Evolutionary conservation across 2,113 vertebrate species (phyloP).

Genomic region (Nibea albiflora): DNA sequence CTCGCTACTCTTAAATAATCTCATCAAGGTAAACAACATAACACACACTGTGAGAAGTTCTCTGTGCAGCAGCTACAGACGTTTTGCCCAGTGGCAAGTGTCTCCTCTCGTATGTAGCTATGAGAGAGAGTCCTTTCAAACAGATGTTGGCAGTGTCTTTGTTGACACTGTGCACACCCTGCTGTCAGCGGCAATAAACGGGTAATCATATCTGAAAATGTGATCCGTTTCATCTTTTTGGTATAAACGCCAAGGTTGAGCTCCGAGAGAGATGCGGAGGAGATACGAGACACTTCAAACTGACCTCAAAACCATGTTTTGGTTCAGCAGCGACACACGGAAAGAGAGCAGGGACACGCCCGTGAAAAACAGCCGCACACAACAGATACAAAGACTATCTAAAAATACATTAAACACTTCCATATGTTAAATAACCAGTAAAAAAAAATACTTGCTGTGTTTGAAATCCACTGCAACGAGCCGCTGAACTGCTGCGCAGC

Average conservation of each 20-base stretch:
- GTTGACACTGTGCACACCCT: conserved; percentile 48
- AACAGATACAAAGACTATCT: conserved; percentile 50
- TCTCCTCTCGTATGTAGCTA: conserved; percentile 5
- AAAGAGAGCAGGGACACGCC: conserved; percentile 5
- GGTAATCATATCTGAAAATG: conserved; percentile 40
- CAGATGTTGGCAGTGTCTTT: conserved; percentile 45
- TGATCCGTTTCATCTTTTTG: conserved; percentile 43
- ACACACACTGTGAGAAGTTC: not conserved
- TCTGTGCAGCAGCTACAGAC: not conserved
- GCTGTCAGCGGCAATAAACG: conserved; percentile 49
- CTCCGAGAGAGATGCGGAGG: conserved; percentile 37
- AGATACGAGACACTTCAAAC: conserved; percentile 64
- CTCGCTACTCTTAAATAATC: conserved; percentile 3
- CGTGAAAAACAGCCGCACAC: conserved; percentile 14
- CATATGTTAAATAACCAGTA: conserved; percentile 57
- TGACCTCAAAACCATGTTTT: conserved; percentile 50
- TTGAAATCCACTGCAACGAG: conserved; percentile 5
- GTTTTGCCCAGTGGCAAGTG: not conserved
- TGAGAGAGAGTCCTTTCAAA: conserved; percentile 23
- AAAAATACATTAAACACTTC: conserved; percentile 59
- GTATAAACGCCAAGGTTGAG: conserved; percentile 35
- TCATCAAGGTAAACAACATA: not conserved
- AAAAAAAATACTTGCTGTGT: conserved; percentile 27
- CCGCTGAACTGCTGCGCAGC: conserved; percentile 48
- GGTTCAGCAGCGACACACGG: conserved; percentile 16